phyloP scores from a whole-genome alignment of 2,113 vertebrate genomes.

The Glaucidium brasilianum region DNA sequence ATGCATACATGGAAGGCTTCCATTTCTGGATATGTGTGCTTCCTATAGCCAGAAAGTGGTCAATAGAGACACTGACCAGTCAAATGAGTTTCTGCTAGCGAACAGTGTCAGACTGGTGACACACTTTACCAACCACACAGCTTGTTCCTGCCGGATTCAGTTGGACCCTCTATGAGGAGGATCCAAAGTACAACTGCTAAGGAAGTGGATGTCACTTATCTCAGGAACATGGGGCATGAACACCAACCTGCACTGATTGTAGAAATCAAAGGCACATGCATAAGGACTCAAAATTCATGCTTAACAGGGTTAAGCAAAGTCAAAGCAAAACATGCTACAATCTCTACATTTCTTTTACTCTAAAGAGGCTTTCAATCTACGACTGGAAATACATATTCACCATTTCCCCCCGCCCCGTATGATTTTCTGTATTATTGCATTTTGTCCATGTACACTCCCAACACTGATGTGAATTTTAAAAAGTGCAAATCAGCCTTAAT shows the following conservation, averaged over 20 bases:
- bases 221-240: rapidly evolving
- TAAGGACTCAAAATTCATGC: not conserved
- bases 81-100: not conserved
- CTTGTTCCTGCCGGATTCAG: rapidly evolving
- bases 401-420: too few species aligned
- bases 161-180: not conserved
- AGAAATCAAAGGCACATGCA: not conserved
- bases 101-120: not conserved
- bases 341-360: not conserved
- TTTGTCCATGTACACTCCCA: not conserved
- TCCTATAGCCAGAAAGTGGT: not conserved
- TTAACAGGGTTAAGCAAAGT: not conserved
- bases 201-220: not conserved
- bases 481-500: not conserved
- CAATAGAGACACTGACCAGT: not conserved
- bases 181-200: not conserved
- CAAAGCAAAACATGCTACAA: not conserved
- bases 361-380: not conserved
- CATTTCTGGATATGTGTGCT: rapidly evolving
- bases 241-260: too few species aligned
- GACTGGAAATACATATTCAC: not conserved
- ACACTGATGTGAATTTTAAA: not conserved
- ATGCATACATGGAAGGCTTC: not conserved
- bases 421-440: not conserved
- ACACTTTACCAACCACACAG: not conserved